Evolutionary conservation across 2,113 vertebrate species (phyloP).

Genomic region (Pitta sordida): DNA sequence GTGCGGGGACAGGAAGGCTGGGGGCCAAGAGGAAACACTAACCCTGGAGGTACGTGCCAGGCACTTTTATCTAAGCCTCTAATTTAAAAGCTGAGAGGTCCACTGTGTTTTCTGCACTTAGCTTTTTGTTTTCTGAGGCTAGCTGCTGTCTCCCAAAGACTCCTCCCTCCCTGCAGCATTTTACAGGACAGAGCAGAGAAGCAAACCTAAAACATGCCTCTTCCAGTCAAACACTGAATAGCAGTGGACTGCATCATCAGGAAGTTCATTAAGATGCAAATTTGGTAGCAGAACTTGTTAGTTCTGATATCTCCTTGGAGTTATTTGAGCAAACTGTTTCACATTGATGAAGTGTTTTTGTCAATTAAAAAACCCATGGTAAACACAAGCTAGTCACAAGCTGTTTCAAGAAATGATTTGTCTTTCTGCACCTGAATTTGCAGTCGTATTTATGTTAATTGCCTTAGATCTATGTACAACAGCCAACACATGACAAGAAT

Average conservation of each 20-base stretch:
- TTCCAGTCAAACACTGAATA: background rate
- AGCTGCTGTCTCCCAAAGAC: rapidly evolving
- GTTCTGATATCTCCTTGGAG: background rate
- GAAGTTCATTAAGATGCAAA: background rate
- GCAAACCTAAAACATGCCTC: background rate
- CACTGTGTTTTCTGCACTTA: background rate
- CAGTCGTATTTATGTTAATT: background rate
- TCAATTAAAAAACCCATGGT: background rate
- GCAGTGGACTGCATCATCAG: background rate
- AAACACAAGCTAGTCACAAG: background rate
- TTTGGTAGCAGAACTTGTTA: background rate
- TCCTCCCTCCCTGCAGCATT: background rate
- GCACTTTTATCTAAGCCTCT: background rate
- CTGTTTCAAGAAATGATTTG: background rate
- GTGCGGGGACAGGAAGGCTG: background rate
- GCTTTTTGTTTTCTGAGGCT: background rate
- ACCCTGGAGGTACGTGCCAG: background rate
- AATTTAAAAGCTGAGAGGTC: background rate
- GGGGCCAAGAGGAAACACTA: background rate
- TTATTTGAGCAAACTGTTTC: background rate
- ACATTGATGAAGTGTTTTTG: background rate
- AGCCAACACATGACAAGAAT: background rate
- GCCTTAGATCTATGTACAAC: background rate
- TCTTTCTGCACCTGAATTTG: background rate
- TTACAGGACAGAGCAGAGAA: background rate